Conservation (phyloP, 2,113 vertebrate genomes). For the Spea bombifrons region DNA sequence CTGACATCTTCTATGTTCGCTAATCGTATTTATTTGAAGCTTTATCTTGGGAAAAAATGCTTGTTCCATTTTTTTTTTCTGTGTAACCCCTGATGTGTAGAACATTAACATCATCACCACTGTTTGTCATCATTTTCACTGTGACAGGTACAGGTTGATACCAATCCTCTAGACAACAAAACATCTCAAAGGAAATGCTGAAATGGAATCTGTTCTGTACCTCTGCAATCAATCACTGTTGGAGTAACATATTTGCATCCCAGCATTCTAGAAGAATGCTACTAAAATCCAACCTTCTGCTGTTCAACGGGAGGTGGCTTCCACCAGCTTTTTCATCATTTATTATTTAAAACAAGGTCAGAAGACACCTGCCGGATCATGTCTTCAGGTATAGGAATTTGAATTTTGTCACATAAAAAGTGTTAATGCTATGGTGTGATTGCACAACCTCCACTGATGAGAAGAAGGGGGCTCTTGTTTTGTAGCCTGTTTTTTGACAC, state of each 20-base stretch:
- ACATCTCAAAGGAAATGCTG: slow-evolving; percentile 44
- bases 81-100: slow-evolving; percentile 13
- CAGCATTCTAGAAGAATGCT: slow-evolving; percentile 38
- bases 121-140: slow-evolving; percentile 46
- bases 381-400: slow-evolving; percentile 17
- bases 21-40: slow-evolving; percentile 3
- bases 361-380: slow-evolving; percentile 26
- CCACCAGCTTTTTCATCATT: slow-evolving; percentile 39
- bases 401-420: slow-evolving; percentile 25
- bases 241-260: slow-evolving; percentile 46
- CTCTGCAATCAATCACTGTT: slow-evolving; percentile 42
- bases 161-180: slow-evolving; percentile 45
- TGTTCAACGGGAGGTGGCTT: slow-evolving; percentile 27
- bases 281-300: slow-evolving; percentile 37
- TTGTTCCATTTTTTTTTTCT: slow-evolving; percentile 8
- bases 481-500: no score
- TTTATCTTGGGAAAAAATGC: slow-evolving; percentile 21
- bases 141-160: slow-evolving; percentile 48
- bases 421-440: slow-evolving; percentile 1
- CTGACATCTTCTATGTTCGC: not conserved
- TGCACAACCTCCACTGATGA: not conserved
- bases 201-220: slow-evolving; percentile 41
- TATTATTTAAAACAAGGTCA: slow-evolving; percentile 35
- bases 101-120: slow-evolving; percentile 40
- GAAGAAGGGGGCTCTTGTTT: not conserved